Conservation (phyloP, 92 coral and sea anemone species). For the Chrysogorgia sp. region DNA sequence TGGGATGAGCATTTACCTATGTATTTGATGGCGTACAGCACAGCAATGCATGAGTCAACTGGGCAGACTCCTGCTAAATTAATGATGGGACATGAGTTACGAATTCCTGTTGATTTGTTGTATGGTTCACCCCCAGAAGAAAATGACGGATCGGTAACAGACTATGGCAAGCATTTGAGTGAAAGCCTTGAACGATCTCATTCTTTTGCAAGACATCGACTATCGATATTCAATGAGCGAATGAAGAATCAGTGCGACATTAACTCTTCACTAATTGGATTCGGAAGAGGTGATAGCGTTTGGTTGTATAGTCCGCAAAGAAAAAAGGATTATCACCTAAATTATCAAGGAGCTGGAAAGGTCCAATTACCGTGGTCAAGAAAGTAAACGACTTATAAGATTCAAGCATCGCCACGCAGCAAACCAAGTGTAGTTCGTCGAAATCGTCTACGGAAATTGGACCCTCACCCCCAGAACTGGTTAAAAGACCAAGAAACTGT, state of each 20-base stretch:
- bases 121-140: no score
- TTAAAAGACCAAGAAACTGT: no score
- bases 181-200: conserved; percentile 22
- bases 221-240: conserved; percentile 17
- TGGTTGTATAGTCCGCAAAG: conserved; percentile 49
- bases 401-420: background rate
- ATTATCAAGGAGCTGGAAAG: conserved; percentile 44
- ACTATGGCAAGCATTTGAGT: conserved; percentile 25
- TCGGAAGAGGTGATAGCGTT: conserved; percentile 1
- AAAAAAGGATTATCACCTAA: conserved; percentile 51
- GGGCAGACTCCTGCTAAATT: no score
- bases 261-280: background rate
- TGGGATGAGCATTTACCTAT: no score
- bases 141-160: no score
- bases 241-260: conserved; percentile 45
- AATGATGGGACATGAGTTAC: no score
- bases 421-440: conserved; percentile 1
- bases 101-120: no score
- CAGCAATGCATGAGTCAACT: no score
- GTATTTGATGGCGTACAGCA: no score
- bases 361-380: conserved; percentile 32
- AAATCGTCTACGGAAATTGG: no score
- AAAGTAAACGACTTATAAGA: background rate
- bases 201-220: conserved; percentile 35
- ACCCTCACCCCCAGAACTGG: no score